phyloP scores from a whole-genome alignment of 2,113 vertebrate species.

The Pygoscelis adeliae region DNA sequence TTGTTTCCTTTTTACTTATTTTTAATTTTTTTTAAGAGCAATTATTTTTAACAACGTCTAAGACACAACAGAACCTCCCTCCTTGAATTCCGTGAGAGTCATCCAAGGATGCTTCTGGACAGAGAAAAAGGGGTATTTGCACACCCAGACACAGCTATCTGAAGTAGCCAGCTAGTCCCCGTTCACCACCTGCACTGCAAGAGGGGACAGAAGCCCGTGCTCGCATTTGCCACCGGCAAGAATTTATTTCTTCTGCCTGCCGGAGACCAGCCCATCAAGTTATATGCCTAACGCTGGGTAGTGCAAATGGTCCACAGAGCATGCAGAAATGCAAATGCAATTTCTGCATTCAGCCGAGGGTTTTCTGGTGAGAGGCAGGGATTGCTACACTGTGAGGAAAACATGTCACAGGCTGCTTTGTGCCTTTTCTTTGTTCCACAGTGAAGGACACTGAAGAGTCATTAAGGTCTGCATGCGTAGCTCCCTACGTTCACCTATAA shows the following conservation, averaged over 20 bases:
- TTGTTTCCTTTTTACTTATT: background rate
- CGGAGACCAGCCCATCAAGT: background rate
- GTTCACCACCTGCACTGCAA: fast-evolving
- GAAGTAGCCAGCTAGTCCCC: background rate
- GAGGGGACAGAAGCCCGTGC: background rate
- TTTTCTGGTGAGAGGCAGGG: background rate
- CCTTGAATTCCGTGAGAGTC: background rate
- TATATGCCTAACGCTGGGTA: fast-evolving
- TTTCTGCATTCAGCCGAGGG: fast-evolving
- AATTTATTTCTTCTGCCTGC: background rate
- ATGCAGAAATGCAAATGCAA: background rate
- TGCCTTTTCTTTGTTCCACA: background rate
- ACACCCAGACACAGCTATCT: fast-evolving
- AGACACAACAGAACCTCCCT: background rate
- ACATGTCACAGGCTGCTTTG: background rate
- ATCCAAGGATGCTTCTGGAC: background rate
- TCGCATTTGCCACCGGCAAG: fast-evolving
- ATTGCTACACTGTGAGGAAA: background rate
- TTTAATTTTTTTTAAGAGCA: background rate
- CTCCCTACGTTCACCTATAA: background rate
- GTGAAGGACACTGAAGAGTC: background rate
- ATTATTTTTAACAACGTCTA: background rate
- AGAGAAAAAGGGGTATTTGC: background rate
- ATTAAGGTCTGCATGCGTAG: background rate
- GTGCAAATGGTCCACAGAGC: background rate